phyloP scores from a whole-genome alignment of 2,113 vertebrate genomes.

The Upupa epops region DNA sequence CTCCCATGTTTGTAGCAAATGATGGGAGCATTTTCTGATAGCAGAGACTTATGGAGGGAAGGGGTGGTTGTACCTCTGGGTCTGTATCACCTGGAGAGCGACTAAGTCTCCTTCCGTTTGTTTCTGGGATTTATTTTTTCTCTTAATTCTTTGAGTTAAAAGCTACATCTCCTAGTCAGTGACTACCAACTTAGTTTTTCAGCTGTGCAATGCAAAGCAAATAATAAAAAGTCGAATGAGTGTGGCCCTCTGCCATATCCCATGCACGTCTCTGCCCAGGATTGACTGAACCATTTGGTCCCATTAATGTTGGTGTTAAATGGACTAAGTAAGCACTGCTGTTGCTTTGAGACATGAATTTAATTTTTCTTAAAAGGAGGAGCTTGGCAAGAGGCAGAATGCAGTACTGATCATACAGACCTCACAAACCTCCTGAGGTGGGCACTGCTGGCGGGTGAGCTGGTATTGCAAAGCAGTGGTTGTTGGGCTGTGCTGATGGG shows the following conservation, averaged over 20 bases:
- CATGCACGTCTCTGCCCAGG: fast-evolving
- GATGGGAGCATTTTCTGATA: not conserved
- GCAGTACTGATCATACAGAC: not conserved
- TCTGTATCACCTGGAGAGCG: not conserved
- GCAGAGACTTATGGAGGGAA: not conserved
- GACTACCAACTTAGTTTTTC: not conserved
- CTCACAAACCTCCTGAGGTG: not conserved
- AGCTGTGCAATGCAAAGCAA: not conserved
- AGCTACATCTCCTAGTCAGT: not conserved
- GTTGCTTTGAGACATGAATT: not conserved
- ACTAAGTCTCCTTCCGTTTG: not conserved
- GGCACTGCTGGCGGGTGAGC: not conserved
- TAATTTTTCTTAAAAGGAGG: not conserved
- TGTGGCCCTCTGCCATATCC: not conserved
- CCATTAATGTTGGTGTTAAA: not conserved
- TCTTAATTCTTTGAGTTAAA: not conserved
- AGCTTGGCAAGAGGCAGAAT: not conserved
- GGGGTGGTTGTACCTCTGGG: not conserved
- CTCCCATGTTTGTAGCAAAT: fast-evolving
- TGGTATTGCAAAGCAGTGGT: not conserved
- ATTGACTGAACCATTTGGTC: not conserved
- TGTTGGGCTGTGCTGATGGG: not conserved
- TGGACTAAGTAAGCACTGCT: not conserved
- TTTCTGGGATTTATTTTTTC: not conserved
- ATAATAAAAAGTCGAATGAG: not conserved